These are phyloP conservation scores for Didymodactylos carnosus DNA, from an alignment of 2,888 invertebrate genomes.

Conservation along the genomic window DNA sequence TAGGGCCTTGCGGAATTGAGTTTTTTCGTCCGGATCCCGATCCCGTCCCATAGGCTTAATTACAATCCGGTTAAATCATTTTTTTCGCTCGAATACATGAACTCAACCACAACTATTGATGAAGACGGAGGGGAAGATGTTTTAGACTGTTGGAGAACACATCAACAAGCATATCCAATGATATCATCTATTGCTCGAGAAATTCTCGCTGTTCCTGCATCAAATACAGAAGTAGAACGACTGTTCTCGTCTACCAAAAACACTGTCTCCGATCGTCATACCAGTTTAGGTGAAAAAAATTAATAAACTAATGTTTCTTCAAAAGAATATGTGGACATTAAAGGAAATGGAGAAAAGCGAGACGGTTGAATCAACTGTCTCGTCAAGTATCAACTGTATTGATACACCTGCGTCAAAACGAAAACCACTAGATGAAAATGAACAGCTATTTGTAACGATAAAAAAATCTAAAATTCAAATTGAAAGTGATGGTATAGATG, in stretches of 20 bases:
- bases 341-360: background rate
- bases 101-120: background rate
- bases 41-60: too few species aligned
- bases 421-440: too few species aligned
- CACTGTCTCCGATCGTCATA: background rate
- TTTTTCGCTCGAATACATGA: background rate
- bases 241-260: background rate
- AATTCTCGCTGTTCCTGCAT: background rate
- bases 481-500: too few species aligned
- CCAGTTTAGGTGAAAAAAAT: background rate
- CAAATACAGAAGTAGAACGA: background rate
- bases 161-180: too few species aligned
- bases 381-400: too few species aligned
- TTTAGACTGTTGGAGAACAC: background rate
- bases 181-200: background rate
- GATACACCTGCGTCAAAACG: too few species aligned
- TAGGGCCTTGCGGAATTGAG: too few species aligned
- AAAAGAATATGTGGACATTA: background rate
- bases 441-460: too few species aligned
- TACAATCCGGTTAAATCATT: too few species aligned
- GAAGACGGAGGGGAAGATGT: background rate
- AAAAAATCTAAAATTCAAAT: too few species aligned
- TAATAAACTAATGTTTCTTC: background rate
- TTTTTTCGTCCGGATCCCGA: too few species aligned
- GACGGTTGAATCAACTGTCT: too few species aligned